phyloP scores from a whole-genome alignment of 1,140 invertebrate genomes.

The Antheraea pernyi region DNA sequence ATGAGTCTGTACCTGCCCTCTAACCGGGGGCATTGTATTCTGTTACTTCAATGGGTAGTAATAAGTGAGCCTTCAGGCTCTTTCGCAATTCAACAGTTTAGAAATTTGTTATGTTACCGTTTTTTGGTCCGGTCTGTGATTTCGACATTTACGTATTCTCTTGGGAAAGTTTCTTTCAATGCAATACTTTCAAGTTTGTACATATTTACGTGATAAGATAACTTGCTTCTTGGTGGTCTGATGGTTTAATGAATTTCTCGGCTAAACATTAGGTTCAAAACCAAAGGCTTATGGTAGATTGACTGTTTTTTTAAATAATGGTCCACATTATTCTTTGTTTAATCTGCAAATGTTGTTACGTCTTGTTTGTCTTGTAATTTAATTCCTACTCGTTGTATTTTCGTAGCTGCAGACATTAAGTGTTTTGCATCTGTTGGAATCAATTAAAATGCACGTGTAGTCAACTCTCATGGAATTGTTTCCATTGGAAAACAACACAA shows the following conservation, averaged over 20 bases:
- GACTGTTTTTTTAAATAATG: too few species aligned
- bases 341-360: not conserved
- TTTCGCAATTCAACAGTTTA: constrained; percentile 46
- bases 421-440: not conserved
- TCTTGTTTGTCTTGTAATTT: not conserved
- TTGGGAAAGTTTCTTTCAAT: not conserved
- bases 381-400: not conserved
- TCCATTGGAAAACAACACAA: not conserved
- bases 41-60: constrained; percentile 55
- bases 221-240: too few species aligned
- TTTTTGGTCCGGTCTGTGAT: not conserved
- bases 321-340: not conserved
- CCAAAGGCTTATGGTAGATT: too few species aligned
- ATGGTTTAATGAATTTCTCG: too few species aligned
- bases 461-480: not conserved
- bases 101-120: constrained; percentile 6
- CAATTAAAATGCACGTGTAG: not conserved
- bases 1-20: constrained; percentile 48
- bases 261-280: too few species aligned
- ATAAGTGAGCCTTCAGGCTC: constrained; percentile 42
- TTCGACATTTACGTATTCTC: not conserved
- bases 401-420: not conserved
- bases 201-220: not conserved
- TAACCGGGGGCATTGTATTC: constrained; percentile 55
- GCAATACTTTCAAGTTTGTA: not conserved